Percentiles rank a stretch among this genome's conserved stretches.
Conservation (phyloP, 2,888 invertebrate genomes). For the Pyrrhosoma nymphula region DNA sequence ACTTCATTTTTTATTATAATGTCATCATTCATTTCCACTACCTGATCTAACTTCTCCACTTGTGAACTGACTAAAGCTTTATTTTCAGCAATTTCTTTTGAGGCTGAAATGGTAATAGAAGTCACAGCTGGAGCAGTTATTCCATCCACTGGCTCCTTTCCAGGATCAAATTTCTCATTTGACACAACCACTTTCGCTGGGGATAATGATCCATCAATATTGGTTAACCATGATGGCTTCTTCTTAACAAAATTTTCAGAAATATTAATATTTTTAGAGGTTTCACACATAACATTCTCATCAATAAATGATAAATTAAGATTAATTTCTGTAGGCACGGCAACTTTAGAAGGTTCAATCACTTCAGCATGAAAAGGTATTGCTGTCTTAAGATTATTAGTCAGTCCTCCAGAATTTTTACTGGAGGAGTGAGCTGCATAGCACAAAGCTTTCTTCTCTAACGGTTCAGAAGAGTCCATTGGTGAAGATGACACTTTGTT, state of each 20-base stretch:
- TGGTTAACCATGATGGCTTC: background rate
- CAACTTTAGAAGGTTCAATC: background rate
- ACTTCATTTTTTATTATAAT: background rate
- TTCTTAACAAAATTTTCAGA: background rate
- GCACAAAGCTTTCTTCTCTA: background rate
- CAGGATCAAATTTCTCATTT: background rate
- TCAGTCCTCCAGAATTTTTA: background rate
- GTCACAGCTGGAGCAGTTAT: background rate
- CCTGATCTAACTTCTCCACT: background rate
- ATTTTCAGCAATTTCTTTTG: background rate
- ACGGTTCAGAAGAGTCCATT: background rate
- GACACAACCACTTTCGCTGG: background rate
- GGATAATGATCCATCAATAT: background rate
- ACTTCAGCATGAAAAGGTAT: conserved; percentile 4
- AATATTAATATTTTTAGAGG: background rate
- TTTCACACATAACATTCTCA: background rate
- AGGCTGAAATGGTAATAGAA: background rate
- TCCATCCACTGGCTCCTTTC: background rate
- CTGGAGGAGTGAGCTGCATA: background rate
- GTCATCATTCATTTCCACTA: background rate
- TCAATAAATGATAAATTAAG: background rate
- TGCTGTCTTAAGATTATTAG: background rate
- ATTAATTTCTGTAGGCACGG: conserved; percentile 2
- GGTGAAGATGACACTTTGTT: background rate
- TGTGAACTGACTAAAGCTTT: background rate